Evolutionary conservation across 2,113 vertebrate genomes (phyloP).

Genomic region (Phaethon lepturus): DNA sequence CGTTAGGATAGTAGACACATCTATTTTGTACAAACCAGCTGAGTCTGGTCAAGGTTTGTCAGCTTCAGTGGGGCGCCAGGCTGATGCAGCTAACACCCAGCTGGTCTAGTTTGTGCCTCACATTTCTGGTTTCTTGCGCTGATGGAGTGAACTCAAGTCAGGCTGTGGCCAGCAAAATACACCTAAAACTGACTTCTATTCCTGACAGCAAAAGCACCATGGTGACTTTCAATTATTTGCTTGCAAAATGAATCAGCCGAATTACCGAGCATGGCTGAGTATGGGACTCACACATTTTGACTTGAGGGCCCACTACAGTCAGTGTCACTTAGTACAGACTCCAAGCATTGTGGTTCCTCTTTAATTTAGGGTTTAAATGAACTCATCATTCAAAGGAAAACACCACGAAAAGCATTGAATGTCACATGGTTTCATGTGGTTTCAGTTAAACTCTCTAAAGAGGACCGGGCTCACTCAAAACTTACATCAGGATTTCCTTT

Average conservation of each 20-base stretch:
- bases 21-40: not conserved
- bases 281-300: not conserved
- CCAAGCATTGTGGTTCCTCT: not conserved
- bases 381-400: not conserved
- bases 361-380: not conserved
- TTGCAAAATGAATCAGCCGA: not conserved
- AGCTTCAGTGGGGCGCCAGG: not conserved
- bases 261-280: not conserved
- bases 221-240: rapidly evolving
- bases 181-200: not conserved
- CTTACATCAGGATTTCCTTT: not conserved
- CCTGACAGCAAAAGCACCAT: not conserved
- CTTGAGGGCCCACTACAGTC: not conserved
- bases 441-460: not conserved
- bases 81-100: not conserved
- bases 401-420: not conserved
- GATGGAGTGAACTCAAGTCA: not conserved
- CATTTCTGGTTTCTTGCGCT: not conserved
- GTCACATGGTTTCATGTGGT: slow-evolving; percentile 3
- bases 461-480: not conserved
- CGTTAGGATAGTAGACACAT: not conserved
- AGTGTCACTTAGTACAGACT: not conserved
- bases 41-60: not conserved
- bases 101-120: not conserved
- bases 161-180: not conserved